Conservation (phyloP, 2,797 vertebrate species). For the Micrastur ruficollis region DNA sequence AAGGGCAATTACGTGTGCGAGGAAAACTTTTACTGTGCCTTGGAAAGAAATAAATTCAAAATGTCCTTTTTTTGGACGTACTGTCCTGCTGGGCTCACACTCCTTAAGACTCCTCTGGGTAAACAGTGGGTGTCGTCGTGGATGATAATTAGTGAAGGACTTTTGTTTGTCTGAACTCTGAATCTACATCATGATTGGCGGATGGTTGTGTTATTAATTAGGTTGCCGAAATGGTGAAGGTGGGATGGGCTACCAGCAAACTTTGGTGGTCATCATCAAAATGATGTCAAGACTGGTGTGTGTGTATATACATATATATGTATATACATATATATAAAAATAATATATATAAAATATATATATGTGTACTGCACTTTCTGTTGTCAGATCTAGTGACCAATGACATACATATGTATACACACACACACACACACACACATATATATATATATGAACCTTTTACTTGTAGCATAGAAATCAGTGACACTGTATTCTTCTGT, state of each 20-base stretch:
- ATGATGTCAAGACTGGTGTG: too few species aligned
- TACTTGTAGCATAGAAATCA: background rate
- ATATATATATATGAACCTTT: background rate
- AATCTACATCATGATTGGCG: background rate
- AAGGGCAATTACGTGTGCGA: fast-evolving
- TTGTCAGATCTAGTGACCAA: background rate
- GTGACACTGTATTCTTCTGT: background rate
- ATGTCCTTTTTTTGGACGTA: background rate
- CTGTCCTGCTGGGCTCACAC: background rate
- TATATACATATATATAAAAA: fast-evolving
- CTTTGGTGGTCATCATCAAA: background rate
- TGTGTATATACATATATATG: background rate
- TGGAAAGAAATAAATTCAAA: background rate
- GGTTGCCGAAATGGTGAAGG: background rate
- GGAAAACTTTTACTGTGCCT: background rate
- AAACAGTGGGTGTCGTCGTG: background rate
- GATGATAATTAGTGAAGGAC: background rate
- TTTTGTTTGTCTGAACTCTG: background rate
- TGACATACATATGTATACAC: background rate
- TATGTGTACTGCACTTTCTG: background rate
- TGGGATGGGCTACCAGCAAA: background rate
- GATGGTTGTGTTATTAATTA: background rate
- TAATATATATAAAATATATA: too few species aligned
- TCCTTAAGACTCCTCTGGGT: background rate
- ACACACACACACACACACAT: too few species aligned